A percentile compares a stretch with the other conserved stretches of the same genome.
These are phyloP conservation scores for Drosophila affinis DNA, from an alignment of 2,888 invertebrate genomes.

Conservation along the genomic window DNA sequence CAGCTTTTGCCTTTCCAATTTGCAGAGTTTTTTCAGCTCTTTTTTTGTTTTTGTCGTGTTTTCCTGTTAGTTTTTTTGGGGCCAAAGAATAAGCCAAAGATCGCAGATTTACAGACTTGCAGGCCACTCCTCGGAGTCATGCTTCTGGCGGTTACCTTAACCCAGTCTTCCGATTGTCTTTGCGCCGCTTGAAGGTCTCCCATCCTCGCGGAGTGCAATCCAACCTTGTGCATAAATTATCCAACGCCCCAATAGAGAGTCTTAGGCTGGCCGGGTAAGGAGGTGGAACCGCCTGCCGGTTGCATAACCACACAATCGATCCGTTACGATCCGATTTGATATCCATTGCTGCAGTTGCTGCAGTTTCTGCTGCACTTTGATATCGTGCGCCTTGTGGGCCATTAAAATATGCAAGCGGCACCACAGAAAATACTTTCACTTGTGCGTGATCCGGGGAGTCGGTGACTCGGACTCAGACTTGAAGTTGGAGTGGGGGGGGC, in stretches of 20 bases:
- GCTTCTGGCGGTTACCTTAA: constrained; percentile 64
- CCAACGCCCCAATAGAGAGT: constrained; percentile 12
- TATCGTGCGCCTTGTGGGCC: constrained; percentile 40
- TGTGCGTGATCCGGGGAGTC: constrained; percentile 64
- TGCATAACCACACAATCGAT: constrained; percentile 64
- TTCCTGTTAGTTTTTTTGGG: constrained; percentile 10
- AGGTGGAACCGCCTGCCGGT: constrained; percentile 25
- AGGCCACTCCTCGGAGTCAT: constrained; percentile 60
- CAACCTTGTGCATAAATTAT: constrained; percentile 43
- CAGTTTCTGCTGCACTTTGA: constrained; percentile 28
- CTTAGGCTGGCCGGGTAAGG: neutral
- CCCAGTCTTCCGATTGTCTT: constrained; percentile 59
- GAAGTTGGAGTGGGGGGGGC: neutral
- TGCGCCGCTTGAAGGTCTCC: constrained; percentile 34
- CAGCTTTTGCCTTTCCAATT: constrained; percentile 69
- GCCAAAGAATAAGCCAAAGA: constrained; percentile 51
- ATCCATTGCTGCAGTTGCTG: constrained; percentile 13
- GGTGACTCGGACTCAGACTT: constrained; percentile 14
- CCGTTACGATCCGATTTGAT: constrained; percentile 34
- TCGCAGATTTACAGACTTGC: neutral
- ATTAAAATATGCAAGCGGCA: constrained; percentile 63
- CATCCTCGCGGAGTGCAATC: constrained; percentile 32
- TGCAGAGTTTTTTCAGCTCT: constrained; percentile 23
- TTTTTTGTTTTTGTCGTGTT: neutral
- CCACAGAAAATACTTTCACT: constrained; percentile 66